phyloP scores from a whole-genome alignment of 1,140 invertebrate species.

The Hirudo medicinalis region DNA sequence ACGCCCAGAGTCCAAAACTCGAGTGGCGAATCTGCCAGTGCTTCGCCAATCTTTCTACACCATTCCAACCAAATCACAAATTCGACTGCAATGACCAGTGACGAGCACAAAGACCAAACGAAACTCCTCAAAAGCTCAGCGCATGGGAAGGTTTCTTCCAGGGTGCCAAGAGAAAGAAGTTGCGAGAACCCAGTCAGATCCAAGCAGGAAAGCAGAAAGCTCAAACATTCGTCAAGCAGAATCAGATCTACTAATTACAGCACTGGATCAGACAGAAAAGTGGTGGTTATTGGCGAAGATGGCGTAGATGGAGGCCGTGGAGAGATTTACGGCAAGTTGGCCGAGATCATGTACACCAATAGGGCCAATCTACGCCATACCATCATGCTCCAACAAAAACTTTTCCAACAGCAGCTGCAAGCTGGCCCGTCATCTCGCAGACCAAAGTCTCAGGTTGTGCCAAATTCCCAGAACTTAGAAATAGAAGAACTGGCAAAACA shows the following conservation, averaged over 20 bases:
- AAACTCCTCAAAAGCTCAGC: background rate
- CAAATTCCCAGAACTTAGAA: background rate
- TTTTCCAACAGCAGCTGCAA: slow-evolving; percentile 14
- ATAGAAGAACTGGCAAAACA: slow-evolving; percentile 1
- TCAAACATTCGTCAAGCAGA: background rate
- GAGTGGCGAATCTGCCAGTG: too few species aligned
- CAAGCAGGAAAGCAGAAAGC: background rate
- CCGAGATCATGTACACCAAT: slow-evolving; percentile 17
- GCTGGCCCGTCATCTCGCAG: background rate
- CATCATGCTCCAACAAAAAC: slow-evolving; percentile 17
- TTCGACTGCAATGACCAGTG: background rate
- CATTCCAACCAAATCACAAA: too few species aligned
- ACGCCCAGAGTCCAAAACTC: too few species aligned
- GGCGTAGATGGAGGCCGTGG: background rate
- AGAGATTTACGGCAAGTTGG: slow-evolving; percentile 8
- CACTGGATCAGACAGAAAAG: background rate
- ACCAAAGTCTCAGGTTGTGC: background rate
- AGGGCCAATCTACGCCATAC: slow-evolving; percentile 16
- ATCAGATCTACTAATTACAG: background rate
- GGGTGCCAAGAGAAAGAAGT: background rate
- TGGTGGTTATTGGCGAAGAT: slow-evolving; percentile 1
- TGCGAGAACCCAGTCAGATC: background rate
- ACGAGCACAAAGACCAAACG: background rate
- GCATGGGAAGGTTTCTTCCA: too few species aligned
- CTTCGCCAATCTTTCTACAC: too few species aligned